Evolutionary conservation across 2,888 invertebrate genomes (phyloP).

Genomic region (Chaetogeoica ovagalla): DNA sequence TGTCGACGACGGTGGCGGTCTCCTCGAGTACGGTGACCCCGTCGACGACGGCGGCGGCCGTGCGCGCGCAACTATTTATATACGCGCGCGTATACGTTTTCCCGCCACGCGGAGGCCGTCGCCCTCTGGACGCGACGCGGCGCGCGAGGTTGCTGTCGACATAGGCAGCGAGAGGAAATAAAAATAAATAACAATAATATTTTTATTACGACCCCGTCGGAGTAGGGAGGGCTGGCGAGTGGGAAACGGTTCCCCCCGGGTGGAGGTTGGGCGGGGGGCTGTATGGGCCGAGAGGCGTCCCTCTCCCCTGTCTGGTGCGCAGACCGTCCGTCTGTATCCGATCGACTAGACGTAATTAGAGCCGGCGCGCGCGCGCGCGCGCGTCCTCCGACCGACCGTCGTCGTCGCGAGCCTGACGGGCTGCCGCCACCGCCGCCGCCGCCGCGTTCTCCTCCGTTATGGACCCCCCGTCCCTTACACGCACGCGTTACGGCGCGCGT

Average conservation of each 20-base stretch:
- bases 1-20: background rate
- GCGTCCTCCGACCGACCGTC: no score
- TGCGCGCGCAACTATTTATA: slow-evolving; percentile 27
- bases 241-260: no score
- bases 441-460: no score
- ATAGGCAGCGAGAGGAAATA: background rate
- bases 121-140: slow-evolving; percentile 5
- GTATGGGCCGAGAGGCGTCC: background rate
- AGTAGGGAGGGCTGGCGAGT: background rate
- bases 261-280: background rate
- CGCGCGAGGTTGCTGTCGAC: no score
- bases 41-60: background rate
- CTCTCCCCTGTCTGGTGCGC: background rate
- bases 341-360: no score
- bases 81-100: slow-evolving; percentile 22
- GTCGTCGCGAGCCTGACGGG: no score
- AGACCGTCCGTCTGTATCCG: background rate
- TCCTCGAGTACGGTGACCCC: slow-evolving; percentile 26
- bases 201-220: background rate
- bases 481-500: no score
- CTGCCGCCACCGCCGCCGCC: no score
- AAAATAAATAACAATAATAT: slow-evolving; percentile 1
- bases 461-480: no score
- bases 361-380: no score
- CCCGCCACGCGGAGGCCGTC: slow-evolving; percentile 40